A percentile compares a stretch with the other conserved stretches of the same genome.
phyloP scores from a whole-genome alignment of 2,113 vertebrate species.

The Plecotus auritus region DNA sequence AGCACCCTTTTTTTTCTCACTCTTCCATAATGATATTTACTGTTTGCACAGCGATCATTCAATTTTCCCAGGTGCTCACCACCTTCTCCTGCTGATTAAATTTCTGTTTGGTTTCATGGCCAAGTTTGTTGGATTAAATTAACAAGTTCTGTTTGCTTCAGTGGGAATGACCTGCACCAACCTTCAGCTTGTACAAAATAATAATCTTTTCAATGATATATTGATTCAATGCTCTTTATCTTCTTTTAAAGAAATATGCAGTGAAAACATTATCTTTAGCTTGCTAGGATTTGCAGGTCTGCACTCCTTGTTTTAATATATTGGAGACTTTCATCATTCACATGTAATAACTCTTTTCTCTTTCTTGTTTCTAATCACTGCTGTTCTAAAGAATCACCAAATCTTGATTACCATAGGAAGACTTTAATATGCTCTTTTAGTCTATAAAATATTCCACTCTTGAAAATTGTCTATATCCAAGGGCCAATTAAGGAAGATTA shows the following conservation, averaged over 20 bases:
- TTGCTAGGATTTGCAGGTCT: slow-evolving; percentile 72
- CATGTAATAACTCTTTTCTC: slow-evolving; percentile 68
- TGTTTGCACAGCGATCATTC: slow-evolving; percentile 77
- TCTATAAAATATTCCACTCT: slow-evolving; percentile 34
- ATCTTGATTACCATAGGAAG: slow-evolving; percentile 54
- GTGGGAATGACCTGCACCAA: slow-evolving; percentile 77
- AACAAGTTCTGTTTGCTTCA: slow-evolving; percentile 80
- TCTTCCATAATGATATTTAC: slow-evolving; percentile 78
- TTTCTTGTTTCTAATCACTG: slow-evolving; percentile 68
- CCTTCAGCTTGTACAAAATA: slow-evolving; percentile 85
- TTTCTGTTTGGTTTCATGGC: slow-evolving; percentile 81
- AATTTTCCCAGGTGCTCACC: slow-evolving; percentile 79
- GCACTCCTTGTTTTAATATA: slow-evolving; percentile 73
- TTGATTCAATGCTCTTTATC: slow-evolving; percentile 80
- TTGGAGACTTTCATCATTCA: slow-evolving; percentile 61
- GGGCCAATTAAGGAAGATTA: slow-evolving; percentile 59
- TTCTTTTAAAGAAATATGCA: slow-evolving; percentile 76
- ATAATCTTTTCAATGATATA: slow-evolving; percentile 85
- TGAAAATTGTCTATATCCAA: slow-evolving; percentile 62
- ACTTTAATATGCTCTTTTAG: slow-evolving; percentile 59
- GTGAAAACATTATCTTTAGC: slow-evolving; percentile 69
- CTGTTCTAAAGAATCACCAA: slow-evolving; percentile 34
- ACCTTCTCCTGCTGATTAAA: slow-evolving; percentile 82
- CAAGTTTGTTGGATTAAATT: slow-evolving; percentile 85
- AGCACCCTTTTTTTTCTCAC: slow-evolving; percentile 55